Conservation (phyloP, 2,888 invertebrate species). For the Noctua janthina region DNA sequence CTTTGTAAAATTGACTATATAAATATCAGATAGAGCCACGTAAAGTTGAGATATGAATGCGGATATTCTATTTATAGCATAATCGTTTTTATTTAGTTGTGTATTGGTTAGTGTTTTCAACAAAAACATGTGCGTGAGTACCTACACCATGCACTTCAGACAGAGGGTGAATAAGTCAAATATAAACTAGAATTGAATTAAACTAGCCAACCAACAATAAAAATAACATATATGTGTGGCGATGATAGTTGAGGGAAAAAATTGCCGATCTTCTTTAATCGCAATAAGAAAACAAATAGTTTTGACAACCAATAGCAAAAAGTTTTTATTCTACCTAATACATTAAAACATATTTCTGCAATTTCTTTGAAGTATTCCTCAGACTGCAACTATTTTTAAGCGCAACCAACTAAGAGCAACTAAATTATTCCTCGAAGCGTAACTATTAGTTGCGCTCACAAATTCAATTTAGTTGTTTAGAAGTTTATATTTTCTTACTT, state of each 20-base stretch:
- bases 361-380: background rate
- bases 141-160: too few species aligned
- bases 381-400: too few species aligned
- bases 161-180: background rate
- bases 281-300: background rate
- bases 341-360: background rate
- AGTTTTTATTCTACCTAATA: background rate
- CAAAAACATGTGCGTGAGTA: background rate
- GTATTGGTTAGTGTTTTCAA: conserved; percentile 14
- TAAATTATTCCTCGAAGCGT: too few species aligned
- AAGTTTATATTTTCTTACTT: too few species aligned
- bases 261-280: background rate
- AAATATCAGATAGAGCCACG: conserved; percentile 35
- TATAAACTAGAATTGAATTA: background rate
- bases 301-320: background rate
- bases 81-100: background rate
- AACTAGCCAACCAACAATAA: background rate
- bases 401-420: too few species aligned
- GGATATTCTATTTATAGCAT: conserved; percentile 33
- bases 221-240: background rate
- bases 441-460: too few species aligned
- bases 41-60: conserved; percentile 40
- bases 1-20: conserved; percentile 3
- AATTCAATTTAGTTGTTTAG: too few species aligned
- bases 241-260: background rate